These are phyloP conservation scores for Gortyna flavago DNA, from an alignment of 2,888 invertebrate genomes.

Conservation along the genomic window DNA sequence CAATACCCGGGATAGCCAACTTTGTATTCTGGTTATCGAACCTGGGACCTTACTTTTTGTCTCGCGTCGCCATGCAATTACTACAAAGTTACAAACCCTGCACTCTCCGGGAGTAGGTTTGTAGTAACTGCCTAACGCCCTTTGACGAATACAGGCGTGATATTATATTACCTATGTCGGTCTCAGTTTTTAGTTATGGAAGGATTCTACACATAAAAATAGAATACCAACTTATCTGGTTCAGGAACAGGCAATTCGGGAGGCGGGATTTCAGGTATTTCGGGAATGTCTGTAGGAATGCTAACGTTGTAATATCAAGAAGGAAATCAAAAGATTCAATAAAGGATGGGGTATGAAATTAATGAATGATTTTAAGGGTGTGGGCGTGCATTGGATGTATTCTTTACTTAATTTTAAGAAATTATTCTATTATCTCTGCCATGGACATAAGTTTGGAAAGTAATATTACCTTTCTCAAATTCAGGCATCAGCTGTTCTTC, in stretches of 20 bases:
- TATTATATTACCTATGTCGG: neutral
- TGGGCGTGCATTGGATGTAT: neutral
- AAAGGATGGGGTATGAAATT: slow-evolving; percentile 20
- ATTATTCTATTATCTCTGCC: neutral
- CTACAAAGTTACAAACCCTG: neutral
- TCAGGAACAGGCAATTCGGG: slow-evolving; percentile 78
- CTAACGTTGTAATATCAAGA: slow-evolving; percentile 44
- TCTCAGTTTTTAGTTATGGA: neutral
- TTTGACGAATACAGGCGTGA: neutral
- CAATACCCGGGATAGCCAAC: neutral
- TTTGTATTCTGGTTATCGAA: neutral
- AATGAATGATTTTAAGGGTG: neutral
- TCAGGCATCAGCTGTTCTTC: slow-evolving; percentile 71
- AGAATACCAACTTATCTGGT: slow-evolving; percentile 78
- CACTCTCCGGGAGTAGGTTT: neutral
- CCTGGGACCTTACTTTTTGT: neutral
- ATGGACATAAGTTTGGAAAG: neutral
- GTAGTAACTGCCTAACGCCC: neutral
- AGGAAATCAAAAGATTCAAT: neutral
- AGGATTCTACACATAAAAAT: neutral
- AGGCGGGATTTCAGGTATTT: slow-evolving; percentile 82
- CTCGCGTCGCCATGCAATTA: neutral
- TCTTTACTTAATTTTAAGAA: neutral
- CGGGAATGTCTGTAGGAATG: slow-evolving; percentile 81
- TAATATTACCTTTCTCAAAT: slow-evolving; percentile 76